Base-by-base conservation (phyloP, 1,140 invertebrate species). In the Caerostris extrusa region DNA sequence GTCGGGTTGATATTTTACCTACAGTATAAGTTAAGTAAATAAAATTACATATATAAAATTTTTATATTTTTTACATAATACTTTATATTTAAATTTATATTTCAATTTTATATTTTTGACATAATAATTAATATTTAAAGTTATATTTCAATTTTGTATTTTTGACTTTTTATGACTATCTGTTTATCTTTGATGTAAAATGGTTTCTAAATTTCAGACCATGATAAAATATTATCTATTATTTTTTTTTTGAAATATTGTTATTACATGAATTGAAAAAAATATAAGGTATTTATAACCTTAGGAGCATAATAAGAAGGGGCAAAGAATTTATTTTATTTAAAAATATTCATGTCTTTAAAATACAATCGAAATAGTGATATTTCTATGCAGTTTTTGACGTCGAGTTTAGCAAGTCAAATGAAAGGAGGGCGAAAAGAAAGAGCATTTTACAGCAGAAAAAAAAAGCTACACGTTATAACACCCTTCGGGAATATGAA, bases 321-420 rank as follows among this genome's bases (percentile, higher is more conserved):
- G 34, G 34, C 0, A 34, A 34, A 19, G 67, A 71, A 19, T 19
- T 34, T 12, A 57, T 57, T 60, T 85, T 85, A 58, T 34, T 7
- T 50, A 58, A 58, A 60, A 19, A 19, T 58, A 58, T 85, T 85
- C 83, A 85, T 85, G 50, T 17, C 17, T 34, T 58, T 60, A 17
- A 7, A 12, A n/a, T 60, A 10, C 56, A 57, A 60, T 85, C 5
- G 58, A 60, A 19, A 17, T 5, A 85, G 14, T 50, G n/a, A 60
- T 85, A 58, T 57, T 85, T 85, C 83, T 57, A 85, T 58, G 57
- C 56, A 5, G 58, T 60, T 34, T 85, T 14, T 57, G 56, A 58
- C 19, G 58, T 85, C 34, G 58, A 58, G 57, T 57, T 19, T 56
- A 81, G 4, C 53, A 50, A 3, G 7, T 5, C 71, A 81, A 81